Evolutionary conservation across 2,888 invertebrate species (phyloP), one percentile per base, ranked within the genome.

Genomic region (Nemapogon koenigi): DNA sequence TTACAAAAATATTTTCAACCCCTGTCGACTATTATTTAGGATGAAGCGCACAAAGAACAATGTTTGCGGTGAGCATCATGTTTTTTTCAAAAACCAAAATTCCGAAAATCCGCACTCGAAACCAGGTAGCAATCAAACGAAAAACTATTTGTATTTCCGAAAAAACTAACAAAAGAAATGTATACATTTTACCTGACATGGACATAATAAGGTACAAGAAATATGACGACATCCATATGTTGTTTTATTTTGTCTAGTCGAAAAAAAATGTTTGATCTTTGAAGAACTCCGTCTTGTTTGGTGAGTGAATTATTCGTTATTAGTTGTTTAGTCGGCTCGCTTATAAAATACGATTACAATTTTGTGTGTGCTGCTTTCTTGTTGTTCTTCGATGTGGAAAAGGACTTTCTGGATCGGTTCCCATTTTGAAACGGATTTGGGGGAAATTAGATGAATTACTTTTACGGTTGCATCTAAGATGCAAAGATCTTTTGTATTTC

Each of bases 71-170:
- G 68, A 68, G 62, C 68, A 64, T 69, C 53, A 50, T 42, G 44
- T 59, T 72, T 76, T 70, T 78, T 72, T 58, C 50, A 49, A 52
- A 68, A 68, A 68, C 57, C 57, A 59, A 39, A 65, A 67, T 67
- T 62, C 72, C 70, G 66, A 65, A 65, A 72, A 70, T 69, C 69
- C 62, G 64, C 67, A 66, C 68, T 73, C 62, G 53, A 61, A 52
- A 48, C 60, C 76, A 78, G 76, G 78, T 76, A 78, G 78, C 75
- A 51, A 62, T 68, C 63, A 62, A 58, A 64, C 58, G 58, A 56
- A 66, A 69, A 64, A 59, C 59, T 73, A 64, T 78, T 76, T 76
- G 76, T 73, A 70, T 76, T 70, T 75, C 73, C 59, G 52, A 65
- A 64, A 62, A 69, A 68, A 53, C 46, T 42, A 55, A 75, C 72